Conservation (phyloP, 1,140 invertebrate species). For the Atta colombica region DNA sequence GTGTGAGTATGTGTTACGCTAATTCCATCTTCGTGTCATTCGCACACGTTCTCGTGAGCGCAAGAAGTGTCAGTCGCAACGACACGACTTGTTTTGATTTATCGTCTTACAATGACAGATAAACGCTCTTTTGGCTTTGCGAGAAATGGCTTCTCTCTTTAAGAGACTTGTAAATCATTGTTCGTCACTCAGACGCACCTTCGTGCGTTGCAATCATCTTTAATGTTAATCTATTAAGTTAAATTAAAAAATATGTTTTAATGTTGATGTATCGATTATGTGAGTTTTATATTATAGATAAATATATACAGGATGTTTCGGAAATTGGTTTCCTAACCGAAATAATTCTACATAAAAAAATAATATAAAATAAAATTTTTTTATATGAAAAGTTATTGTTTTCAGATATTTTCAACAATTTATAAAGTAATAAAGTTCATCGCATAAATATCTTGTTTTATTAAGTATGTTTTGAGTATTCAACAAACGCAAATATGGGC, state of each 20-base stretch:
- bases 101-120: conserved; percentile 73
- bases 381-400: too few relatives aligned
- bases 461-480: too few relatives aligned
- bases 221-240: not conserved
- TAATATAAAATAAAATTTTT: too few relatives aligned
- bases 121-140: conserved; percentile 69
- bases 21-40: conserved; percentile 67
- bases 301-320: too few relatives aligned
- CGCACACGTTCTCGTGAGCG: conserved; percentile 48
- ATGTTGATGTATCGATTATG: not conserved
- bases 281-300: not conserved
- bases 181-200: conserved; percentile 43
- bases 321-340: too few relatives aligned
- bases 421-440: too few relatives aligned
- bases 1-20: conserved; percentile 56
- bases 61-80: conserved; percentile 38
- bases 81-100: conserved; percentile 72
- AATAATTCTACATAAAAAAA: too few relatives aligned
- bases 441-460: too few relatives aligned
- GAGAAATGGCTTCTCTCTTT: conserved; percentile 1
- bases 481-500: too few relatives aligned
- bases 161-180: conserved; percentile 67
- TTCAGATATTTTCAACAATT: too few relatives aligned
- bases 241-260: not conserved
- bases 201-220: conserved; percentile 50